Conservation (phyloP, 2,888 invertebrate genomes). For the Aproaerema taeniolella region DNA sequence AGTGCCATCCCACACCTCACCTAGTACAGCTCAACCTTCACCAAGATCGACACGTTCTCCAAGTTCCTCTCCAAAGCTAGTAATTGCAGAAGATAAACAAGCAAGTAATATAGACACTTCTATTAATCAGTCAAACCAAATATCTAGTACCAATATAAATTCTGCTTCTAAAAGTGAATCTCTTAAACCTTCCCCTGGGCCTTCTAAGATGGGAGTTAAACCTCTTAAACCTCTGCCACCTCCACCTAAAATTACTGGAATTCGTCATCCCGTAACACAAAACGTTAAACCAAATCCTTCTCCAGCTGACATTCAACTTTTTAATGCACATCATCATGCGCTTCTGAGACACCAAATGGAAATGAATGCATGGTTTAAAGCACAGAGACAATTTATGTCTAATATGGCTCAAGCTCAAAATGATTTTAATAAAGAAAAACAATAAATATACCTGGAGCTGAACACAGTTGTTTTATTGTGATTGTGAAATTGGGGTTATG, state of each 20-base stretch:
- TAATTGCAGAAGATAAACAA: slow-evolving; percentile 72
- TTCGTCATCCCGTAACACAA: slow-evolving; percentile 49
- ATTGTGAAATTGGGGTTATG: background rate
- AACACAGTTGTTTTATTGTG: too few relatives aligned
- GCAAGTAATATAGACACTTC: slow-evolving; percentile 43
- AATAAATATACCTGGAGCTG: slow-evolving; percentile 30
- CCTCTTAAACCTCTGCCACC: slow-evolving; percentile 45
- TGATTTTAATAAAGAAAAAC: slow-evolving; percentile 62
- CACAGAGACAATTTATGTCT: slow-evolving; percentile 57
- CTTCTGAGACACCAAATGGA: slow-evolving; percentile 60
- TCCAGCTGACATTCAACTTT: slow-evolving; percentile 39
- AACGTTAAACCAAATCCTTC: slow-evolving; percentile 37
- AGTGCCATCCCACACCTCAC: slow-evolving; percentile 39
- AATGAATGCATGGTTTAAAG: slow-evolving; percentile 62
- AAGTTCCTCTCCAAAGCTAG: slow-evolving; percentile 70
- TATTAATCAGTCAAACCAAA: slow-evolving; percentile 60
- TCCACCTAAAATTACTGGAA: slow-evolving; percentile 43
- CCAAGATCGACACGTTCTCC: slow-evolving; percentile 69
- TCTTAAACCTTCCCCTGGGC: slow-evolving; percentile 47
- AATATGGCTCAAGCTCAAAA: slow-evolving; percentile 55
- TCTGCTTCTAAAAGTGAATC: slow-evolving; percentile 47
- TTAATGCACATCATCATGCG: slow-evolving; percentile 46
- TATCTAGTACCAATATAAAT: slow-evolving; percentile 49
- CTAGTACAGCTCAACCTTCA: slow-evolving; percentile 49
- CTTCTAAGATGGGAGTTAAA: slow-evolving; percentile 52